phyloP scores from a whole-genome alignment of 2,113 vertebrate genomes.

The Etia nguti region DNA sequence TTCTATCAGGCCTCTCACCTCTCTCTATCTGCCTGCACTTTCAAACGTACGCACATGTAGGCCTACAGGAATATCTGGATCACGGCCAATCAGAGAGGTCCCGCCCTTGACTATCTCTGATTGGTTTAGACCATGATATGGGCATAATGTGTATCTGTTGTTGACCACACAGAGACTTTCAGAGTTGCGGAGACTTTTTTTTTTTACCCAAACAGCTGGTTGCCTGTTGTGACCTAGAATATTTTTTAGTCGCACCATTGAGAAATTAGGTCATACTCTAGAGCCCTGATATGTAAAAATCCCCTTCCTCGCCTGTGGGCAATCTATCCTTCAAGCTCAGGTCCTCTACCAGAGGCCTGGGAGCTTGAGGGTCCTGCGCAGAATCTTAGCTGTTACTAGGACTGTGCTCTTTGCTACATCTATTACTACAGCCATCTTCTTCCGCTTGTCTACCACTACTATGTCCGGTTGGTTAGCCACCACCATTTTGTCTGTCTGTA shows the following conservation, averaged over 20 bases:
- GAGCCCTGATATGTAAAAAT: no score
- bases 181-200: neutral
- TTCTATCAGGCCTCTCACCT: no score
- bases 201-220: neutral
- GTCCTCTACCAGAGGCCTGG: neutral
- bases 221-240: neutral
- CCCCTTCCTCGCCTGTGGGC: no score
- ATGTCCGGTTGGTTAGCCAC: no score
- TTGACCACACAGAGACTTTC: neutral
- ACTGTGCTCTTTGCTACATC: rapidly evolving
- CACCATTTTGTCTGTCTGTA: no score
- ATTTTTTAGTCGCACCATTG: neutral
- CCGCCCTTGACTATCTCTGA: neutral
- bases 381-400: neutral
- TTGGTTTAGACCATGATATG: neutral
- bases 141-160: neutral
- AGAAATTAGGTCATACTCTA: neutral
- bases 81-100: neutral
- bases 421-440: no score
- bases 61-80: neutral
- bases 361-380: neutral
- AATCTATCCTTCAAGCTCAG: neutral
- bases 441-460: no score
- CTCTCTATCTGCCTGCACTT: no score
- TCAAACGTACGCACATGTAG: neutral